Percentiles rank a stretch among this genome's conserved stretches.
phyloP scores from a whole-genome alignment of 1,140 invertebrate species.

The Linepithema humile region DNA sequence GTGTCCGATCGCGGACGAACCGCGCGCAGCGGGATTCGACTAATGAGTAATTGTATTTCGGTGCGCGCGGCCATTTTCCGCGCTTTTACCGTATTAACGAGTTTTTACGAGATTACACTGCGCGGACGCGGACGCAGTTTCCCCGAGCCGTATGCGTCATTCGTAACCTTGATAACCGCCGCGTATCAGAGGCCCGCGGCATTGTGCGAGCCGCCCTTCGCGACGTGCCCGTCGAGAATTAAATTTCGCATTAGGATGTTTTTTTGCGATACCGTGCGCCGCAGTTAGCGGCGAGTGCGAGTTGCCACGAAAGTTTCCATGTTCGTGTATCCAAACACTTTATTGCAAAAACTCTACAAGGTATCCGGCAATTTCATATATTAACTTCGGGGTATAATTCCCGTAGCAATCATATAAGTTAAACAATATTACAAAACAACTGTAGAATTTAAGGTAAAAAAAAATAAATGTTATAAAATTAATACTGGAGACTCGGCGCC shows the following conservation, averaged over 20 bases:
- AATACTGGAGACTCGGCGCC: not conserved
- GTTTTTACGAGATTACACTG: constrained; percentile 58
- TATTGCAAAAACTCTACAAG: constrained; percentile 13
- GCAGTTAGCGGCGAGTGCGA: not conserved
- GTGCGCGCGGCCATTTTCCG: constrained; percentile 53
- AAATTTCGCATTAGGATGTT: constrained; percentile 43
- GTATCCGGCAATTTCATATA: not conserved
- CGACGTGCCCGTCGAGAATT: constrained; percentile 22
- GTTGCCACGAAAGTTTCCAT: constrained; percentile 16
- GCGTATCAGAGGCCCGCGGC: constrained; percentile 27
- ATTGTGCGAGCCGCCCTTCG: not conserved
- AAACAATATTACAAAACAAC: not conserved
- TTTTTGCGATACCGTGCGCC: constrained; percentile 22
- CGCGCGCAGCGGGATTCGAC: constrained; percentile 53
- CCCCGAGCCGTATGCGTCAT: constrained; percentile 24
- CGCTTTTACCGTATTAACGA: constrained; percentile 59
- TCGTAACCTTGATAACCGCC: constrained; percentile 41
- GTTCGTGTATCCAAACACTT: not conserved
- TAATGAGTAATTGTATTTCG: constrained; percentile 64
- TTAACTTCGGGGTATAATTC: not conserved
- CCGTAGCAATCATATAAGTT: not conserved
- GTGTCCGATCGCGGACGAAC: constrained; percentile 46
- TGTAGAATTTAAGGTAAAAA: not conserved
- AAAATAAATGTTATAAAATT: not conserved
- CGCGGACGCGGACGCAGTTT: constrained; percentile 36